Evolutionary conservation across 2,113 vertebrate genomes (phyloP), one percentile per base, ranked within the genome.

Genomic region (Trichomycterus rosablanca): DNA sequence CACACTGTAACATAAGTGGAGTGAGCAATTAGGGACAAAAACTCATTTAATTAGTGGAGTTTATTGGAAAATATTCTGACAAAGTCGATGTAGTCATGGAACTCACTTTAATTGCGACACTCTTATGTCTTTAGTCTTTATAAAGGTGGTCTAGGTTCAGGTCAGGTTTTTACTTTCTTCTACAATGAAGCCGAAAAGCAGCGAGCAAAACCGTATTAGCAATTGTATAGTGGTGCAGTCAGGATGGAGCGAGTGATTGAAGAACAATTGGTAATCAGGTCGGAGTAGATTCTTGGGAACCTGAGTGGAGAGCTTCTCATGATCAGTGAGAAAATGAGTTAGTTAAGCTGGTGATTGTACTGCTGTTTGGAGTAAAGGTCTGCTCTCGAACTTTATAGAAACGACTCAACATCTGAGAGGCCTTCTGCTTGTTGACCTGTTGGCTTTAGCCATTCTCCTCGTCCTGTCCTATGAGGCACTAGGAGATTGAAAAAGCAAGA

Each of bases 331-430:
- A 71, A 74, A 71, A 60, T 65, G 64, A 60, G 60, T 63, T 63
- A 50, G 56, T 68, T 68, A 74, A 70, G 67, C 67, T 67, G 14
- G 53, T 48, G 59, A 68, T 71, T 71, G 65, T 74, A 39, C 60
- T 64, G 45, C 61, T 59, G 45, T 70, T 67, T 53, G 48, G 64
- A 43, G 32, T 7, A 20, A 70, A 60, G 56, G 56, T 37, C 35
- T 57, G 49, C 64, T 65, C 65, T 71, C 19, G 37, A n/a, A 71
- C 50, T 59, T 63, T 67, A 63, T 67, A 54, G 65, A 68, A 68
- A 73, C 65, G 37, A 56, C 50, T 40, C 44, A 52, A 50, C 49
- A 65, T 59, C 40, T 67, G 26, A 54, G 57, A 58, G 51, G 43
- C 15, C 22, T 66, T 63, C 59, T 50, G 26, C 67, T 10, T 57